Conservation (phyloP, 2,888 invertebrate species). For the Spodoptera picta region DNA sequence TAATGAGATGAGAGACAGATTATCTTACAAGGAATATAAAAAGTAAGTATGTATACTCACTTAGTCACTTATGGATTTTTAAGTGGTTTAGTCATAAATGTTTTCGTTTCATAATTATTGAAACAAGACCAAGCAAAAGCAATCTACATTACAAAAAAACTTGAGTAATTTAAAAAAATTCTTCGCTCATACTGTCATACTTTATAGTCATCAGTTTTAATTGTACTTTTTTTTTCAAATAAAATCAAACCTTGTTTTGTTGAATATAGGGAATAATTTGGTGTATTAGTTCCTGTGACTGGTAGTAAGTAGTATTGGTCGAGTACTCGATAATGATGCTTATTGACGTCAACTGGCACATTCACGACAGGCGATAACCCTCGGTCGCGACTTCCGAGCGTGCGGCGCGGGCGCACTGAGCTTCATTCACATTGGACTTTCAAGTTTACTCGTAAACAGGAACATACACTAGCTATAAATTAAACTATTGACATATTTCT, state of each 20-base stretch:
- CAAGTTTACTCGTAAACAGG: slow-evolving; percentile 14
- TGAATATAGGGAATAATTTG: slow-evolving; percentile 20
- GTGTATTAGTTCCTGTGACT: slow-evolving; percentile 12
- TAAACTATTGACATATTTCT: no score
- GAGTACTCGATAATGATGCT: slow-evolving; percentile 42
- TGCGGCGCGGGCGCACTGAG: slow-evolving; percentile 23
- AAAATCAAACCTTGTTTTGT: no score
- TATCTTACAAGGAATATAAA: no score
- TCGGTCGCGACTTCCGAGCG: slow-evolving; percentile 68
- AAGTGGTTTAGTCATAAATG: no score
- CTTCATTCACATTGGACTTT: slow-evolving; percentile 45
- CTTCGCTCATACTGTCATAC: neutral
- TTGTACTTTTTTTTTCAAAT: no score
- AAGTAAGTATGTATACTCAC: no score
- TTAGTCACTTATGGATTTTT: no score
- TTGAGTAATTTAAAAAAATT: no score
- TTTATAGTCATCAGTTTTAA: neutral
- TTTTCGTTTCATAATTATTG: no score
- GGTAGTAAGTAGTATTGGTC: slow-evolving; percentile 29
- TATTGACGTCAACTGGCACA: slow-evolving; percentile 60
- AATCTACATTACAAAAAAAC: no score
- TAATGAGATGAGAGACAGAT: no score
- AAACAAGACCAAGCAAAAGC: no score
- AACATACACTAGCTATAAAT: neutral
- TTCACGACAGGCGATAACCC: slow-evolving; percentile 72